phyloP scores from a whole-genome alignment of 2,113 vertebrate genomes.

The Orycteropus afer region DNA sequence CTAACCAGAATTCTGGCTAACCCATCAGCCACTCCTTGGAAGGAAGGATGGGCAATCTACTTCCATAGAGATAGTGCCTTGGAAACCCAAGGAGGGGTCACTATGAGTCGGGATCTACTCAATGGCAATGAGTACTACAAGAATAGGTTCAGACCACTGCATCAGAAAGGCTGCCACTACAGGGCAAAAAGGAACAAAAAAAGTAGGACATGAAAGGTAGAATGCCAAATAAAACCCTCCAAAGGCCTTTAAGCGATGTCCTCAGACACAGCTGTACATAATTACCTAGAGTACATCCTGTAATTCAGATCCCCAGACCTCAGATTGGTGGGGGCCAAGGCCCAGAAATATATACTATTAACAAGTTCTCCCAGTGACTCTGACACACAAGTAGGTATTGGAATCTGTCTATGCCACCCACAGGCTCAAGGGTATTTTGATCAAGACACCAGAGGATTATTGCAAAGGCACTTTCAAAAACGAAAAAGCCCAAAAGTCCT shows the following conservation, averaged over 20 bases:
- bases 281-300: background rate
- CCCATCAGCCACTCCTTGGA: too few relatives aligned
- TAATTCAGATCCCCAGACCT: background rate
- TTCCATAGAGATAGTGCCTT: too few relatives aligned
- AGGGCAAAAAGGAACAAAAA: background rate
- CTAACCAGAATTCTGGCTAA: too few relatives aligned
- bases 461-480: conserved; percentile 4
- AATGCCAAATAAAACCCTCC: background rate
- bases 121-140: too few relatives aligned
- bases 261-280: background rate
- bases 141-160: background rate
- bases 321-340: background rate
- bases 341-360: background rate
- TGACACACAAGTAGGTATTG: background rate
- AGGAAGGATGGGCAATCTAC: too few relatives aligned
- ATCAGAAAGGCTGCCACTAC: background rate
- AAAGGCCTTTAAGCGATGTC: background rate
- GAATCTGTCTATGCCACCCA: background rate
- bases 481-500: background rate
- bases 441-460: background rate
- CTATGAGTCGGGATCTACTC: too few relatives aligned
- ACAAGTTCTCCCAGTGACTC: background rate
- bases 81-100: too few relatives aligned
- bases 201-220: background rate
- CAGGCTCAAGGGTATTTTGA: background rate